These are phyloP conservation scores for Vulpes vulpes DNA, from an alignment of 2,113 vertebrate species.

Conservation along the genomic window DNA sequence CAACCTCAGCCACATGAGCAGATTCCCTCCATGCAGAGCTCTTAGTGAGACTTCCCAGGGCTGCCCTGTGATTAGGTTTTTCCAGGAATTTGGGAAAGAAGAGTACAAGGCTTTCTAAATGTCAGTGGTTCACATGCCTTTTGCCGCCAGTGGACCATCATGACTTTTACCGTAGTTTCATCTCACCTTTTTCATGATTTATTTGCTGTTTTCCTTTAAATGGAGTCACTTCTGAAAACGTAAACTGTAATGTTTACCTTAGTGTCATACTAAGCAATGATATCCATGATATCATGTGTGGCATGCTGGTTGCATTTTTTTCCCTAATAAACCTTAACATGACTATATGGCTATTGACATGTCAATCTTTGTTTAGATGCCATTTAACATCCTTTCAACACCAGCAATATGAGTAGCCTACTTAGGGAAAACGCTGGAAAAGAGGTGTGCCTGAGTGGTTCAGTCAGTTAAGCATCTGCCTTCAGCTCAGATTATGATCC, in stretches of 20 bases:
- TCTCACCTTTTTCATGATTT: not conserved
- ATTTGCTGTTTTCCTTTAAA: slow-evolving; percentile 49
- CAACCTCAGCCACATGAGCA: not conserved
- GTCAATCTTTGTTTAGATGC: slow-evolving; percentile 23
- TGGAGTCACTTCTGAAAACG: not conserved
- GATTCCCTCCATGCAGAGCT: not conserved
- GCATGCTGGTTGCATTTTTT: not conserved
- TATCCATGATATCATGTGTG: not conserved
- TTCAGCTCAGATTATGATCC: too few species aligned
- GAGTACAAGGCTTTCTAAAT: not conserved
- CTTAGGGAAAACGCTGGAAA: not conserved
- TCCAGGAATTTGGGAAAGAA: not conserved
- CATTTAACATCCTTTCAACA: not conserved
- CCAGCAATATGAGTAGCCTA: not conserved
- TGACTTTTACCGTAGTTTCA: not conserved
- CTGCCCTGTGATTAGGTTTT: not conserved
- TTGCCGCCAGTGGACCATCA: not conserved
- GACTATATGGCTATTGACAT: not conserved
- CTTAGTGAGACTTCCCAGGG: not conserved
- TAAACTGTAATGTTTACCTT: slow-evolving; percentile 16
- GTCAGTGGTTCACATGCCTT: not conserved
- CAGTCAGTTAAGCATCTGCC: too few species aligned
- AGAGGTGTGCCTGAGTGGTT: too few species aligned
- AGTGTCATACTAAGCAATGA: not conserved
- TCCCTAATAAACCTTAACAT: not conserved